Percentiles rank a stretch among this genome's conserved stretches.
These are phyloP conservation scores for Australoheros facetus DNA, from an alignment of 2,797 vertebrate genomes.

Conservation along the genomic window DNA sequence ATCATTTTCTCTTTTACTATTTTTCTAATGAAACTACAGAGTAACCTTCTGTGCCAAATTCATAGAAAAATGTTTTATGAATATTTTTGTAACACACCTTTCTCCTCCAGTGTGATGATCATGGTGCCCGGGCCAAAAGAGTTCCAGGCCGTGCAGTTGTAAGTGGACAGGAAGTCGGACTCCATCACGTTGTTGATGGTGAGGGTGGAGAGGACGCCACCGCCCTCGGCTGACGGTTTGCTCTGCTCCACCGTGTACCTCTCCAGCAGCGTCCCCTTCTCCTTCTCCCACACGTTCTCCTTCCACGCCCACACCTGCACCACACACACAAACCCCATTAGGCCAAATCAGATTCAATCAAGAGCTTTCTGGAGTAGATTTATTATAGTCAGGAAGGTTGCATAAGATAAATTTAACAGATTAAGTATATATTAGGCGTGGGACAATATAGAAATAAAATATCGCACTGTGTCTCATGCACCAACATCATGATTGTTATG, in stretches of 20 bases:
- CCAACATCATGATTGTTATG: not conserved
- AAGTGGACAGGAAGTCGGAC: slow-evolving; percentile 92
- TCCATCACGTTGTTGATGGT: slow-evolving; percentile 96
- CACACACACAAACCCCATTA: not conserved
- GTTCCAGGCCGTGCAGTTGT: slow-evolving; percentile 98
- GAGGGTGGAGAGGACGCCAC: slow-evolving; percentile 90
- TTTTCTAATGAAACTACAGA: fast-evolving
- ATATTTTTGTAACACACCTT: slow-evolving; percentile 51
- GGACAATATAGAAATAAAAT: not conserved
- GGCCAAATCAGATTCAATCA: not conserved
- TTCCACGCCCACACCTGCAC: slow-evolving; percentile 96
- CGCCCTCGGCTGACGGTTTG: slow-evolving; percentile 81
- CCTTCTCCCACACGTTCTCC: slow-evolving; percentile 93
- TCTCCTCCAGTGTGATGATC: slow-evolving; percentile 91
- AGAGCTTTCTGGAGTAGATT: not conserved
- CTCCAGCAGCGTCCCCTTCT: slow-evolving; percentile 87
- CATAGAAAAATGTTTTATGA: too few relatives aligned
- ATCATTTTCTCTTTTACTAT: not conserved
- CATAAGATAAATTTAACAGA: not conserved
- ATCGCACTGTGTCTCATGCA: not conserved
- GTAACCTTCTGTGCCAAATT: not conserved
- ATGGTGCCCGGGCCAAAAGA: slow-evolving; percentile 90
- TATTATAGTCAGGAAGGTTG: fast-evolving
- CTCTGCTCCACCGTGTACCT: slow-evolving; percentile 93
- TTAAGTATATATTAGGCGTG: not conserved